A percentile compares a stretch with the other conserved stretches of the same genome.
Conservation (phyloP, 2,888 invertebrate species). For the Pseudanteris insignis region DNA sequence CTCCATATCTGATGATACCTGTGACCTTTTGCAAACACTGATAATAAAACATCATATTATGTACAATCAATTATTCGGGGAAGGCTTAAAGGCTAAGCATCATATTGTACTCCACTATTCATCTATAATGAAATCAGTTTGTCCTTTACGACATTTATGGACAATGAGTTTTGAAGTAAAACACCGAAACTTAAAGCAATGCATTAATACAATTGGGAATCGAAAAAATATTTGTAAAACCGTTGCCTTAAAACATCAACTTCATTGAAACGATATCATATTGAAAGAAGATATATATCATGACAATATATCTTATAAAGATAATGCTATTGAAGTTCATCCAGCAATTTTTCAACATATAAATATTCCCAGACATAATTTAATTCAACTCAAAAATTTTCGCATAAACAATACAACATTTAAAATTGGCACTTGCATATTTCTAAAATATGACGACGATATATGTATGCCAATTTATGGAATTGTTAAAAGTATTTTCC, state of each 20-base stretch:
- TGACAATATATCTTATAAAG: neutral
- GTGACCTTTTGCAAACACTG: constrained; percentile 24
- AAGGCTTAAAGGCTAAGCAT: constrained; percentile 37
- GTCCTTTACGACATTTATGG: constrained; percentile 31
- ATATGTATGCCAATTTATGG: too few relatives aligned
- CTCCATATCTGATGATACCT: constrained; percentile 10
- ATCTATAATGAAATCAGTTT: constrained; percentile 25
- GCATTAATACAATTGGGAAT: neutral
- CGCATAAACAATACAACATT: too few relatives aligned
- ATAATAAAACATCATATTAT: constrained; percentile 12
- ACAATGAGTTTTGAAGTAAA: constrained; percentile 8
- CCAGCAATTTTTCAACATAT: too few relatives aligned
- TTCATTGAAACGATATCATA: constrained; percentile 4
- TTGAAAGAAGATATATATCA: constrained; percentile 1
- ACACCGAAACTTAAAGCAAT: constrained; percentile 3
- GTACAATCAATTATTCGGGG: constrained; percentile 23
- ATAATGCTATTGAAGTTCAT: too few relatives aligned
- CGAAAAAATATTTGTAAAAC: constrained; percentile 2
- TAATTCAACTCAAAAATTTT: too few relatives aligned
- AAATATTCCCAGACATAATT: too few relatives aligned
- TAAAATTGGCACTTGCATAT: too few relatives aligned
- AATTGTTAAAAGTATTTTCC: too few relatives aligned
- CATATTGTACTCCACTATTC: constrained; percentile 35
- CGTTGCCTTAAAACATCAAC: constrained; percentile 4
- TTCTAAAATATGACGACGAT: too few relatives aligned